These are phyloP conservation scores for Lycia hirtaria DNA, from an alignment of 2,888 invertebrate species.

Conservation along the genomic window DNA sequence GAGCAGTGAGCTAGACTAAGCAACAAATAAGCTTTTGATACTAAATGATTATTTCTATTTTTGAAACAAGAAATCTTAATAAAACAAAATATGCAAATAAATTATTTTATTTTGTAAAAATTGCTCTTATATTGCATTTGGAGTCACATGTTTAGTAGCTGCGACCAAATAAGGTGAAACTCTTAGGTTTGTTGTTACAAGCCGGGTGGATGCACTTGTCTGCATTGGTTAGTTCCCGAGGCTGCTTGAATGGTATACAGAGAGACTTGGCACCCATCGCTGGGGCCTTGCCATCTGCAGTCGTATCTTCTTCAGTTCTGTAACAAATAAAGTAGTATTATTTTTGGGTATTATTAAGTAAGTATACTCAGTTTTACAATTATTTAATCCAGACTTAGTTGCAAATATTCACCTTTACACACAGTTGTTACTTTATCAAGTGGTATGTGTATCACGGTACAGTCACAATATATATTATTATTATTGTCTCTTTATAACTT, in stretches of 20 bases:
- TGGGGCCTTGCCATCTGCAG: slow-evolving; percentile 91
- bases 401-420: too few species aligned
- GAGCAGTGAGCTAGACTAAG: slow-evolving; percentile 16
- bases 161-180: slow-evolving; percentile 96
- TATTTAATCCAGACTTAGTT: too few species aligned
- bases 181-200: slow-evolving; percentile 92
- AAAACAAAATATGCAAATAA: slow-evolving; percentile 42
- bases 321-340: slow-evolving; percentile 40
- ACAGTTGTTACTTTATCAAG: too few species aligned
- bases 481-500: too few species aligned
- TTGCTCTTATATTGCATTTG: slow-evolving; percentile 36
- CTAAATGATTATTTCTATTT: too few species aligned
- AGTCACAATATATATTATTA: too few species aligned
- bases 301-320: slow-evolving; percentile 87
- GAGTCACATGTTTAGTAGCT: slow-evolving; percentile 88
- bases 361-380: too few species aligned
- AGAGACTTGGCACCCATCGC: slow-evolving; percentile 99
- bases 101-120: slow-evolving; percentile 52
- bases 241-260: slow-evolving; percentile 98
- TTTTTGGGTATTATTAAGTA: not conserved
- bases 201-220: slow-evolving; percentile 95
- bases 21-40: not conserved
- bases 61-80: slow-evolving; percentile 10
- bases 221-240: slow-evolving; percentile 84
- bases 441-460: too few species aligned